Conservation (phyloP, 2,888 invertebrate species). For the Pyrgus malvae region DNA sequence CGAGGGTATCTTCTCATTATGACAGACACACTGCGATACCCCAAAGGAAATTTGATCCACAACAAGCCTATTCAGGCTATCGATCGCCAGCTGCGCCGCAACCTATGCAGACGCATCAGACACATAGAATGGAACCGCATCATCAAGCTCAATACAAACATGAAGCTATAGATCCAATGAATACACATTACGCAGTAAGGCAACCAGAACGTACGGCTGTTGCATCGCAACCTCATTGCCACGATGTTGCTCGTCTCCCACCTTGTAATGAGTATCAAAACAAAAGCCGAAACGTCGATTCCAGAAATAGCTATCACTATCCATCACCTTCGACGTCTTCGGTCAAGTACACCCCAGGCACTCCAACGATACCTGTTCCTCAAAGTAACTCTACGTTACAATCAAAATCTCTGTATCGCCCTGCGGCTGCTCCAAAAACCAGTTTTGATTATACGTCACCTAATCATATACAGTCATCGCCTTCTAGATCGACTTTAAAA, state of each 20-base stretch:
- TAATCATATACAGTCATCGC: slow-evolving; percentile 62
- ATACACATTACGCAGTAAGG: slow-evolving; percentile 56
- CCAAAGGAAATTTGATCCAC: slow-evolving; percentile 69
- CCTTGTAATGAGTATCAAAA: slow-evolving; percentile 57
- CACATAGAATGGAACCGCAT: slow-evolving; percentile 62
- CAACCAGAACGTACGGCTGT: slow-evolving; percentile 59
- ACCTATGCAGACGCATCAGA: slow-evolving; percentile 59
- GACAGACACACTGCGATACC: slow-evolving; percentile 61
- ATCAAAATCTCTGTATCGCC: slow-evolving; percentile 54
- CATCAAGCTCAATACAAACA: slow-evolving; percentile 64
- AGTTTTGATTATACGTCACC: slow-evolving; percentile 59
- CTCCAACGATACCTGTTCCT: slow-evolving; percentile 48
- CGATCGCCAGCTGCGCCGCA: slow-evolving; percentile 54
- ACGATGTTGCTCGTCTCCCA: slow-evolving; percentile 55
- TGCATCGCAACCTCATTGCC: slow-evolving; percentile 53
- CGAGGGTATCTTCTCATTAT: slow-evolving; percentile 56
- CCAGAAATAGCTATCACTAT: slow-evolving; percentile 59
- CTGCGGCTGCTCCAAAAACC: slow-evolving; percentile 55
- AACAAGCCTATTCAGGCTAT: slow-evolving; percentile 72
- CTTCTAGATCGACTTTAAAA: slow-evolving; percentile 60
- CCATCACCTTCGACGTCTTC: slow-evolving; percentile 64
- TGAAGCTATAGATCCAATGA: slow-evolving; percentile 52
- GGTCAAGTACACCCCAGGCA: slow-evolving; percentile 54
- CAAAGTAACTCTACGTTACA: slow-evolving; percentile 54
- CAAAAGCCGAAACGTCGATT: slow-evolving; percentile 53